Conservation (phyloP, 1,140 invertebrate genomes). For the Bombus cullumanus region DNA sequence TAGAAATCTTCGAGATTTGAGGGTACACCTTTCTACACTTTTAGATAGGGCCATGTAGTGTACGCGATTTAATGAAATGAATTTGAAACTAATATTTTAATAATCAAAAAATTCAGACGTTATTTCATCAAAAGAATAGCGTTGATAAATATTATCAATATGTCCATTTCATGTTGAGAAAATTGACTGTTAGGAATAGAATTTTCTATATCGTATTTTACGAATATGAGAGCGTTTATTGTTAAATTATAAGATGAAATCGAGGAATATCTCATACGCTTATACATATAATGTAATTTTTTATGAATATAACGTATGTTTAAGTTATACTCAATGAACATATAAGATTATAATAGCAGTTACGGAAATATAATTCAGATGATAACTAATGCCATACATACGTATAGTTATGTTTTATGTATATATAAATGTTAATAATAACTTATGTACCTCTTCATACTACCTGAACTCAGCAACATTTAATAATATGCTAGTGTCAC, state of each 20-base stretch:
- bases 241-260: neutral
- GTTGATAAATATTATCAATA: neutral
- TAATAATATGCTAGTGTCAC: neutral
- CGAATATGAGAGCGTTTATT: neutral
- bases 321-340: neutral
- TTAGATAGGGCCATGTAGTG: neutral
- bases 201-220: neutral
- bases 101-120: too few relatives aligned
- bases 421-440: neutral
- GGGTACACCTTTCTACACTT: slow-evolving; percentile 55
- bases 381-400: neutral
- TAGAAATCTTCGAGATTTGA: slow-evolving; percentile 69
- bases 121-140: neutral
- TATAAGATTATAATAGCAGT: neutral
- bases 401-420: neutral
- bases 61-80: neutral
- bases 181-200: neutral
- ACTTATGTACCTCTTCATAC: neutral
- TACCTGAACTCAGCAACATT: neutral
- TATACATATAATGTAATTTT: neutral
- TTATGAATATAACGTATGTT: neutral
- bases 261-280: neutral
- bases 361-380: neutral
- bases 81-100: neutral
- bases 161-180: neutral